Evolutionary conservation across 2,113 vertebrate species (phyloP), one percentile per base, ranked within the genome.

Genomic region (Sebastes fasciatus): DNA sequence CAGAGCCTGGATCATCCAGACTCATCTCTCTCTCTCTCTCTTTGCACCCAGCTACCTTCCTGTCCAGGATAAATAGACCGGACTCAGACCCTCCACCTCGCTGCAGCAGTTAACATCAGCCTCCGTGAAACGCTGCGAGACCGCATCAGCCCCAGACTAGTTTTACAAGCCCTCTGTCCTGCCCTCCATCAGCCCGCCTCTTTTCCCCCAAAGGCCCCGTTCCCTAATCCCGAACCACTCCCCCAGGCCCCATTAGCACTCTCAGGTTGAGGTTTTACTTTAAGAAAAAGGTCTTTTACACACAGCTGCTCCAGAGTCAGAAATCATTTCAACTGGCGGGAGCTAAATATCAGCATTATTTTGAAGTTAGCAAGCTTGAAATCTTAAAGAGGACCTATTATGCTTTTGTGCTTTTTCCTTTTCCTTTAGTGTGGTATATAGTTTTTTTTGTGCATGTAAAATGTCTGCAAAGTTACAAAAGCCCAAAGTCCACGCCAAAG

Each of bases 91-190:
- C 91, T 95, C 92, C 92, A 86, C 91, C 89, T 83, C 54, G 80
- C 80, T 51, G 62, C 76, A 74, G 88, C 86, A 79, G 85, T 94
- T 93, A 91, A 95, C 85, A 74, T 91, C 89, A 92, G 82, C 80
- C 88, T 76, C 86, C 67, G 23, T 92, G 91, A 94, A 91, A 88
- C 64, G 6, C 85, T 70, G 79, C 54, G 26, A 89, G 81, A 83
- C 89, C 26, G 48, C 86, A 86, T 86, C 85, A 77, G 80, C 82
- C 80, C 80, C 57, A 69, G 77, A 82, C 82, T 55, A 60, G 23
- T 86, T 94, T 95, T 89, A 94, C 80, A 90, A 92, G 91, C 82
- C 74, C 79, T 68, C 76, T 23, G 61, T 82, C 72, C 77, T 60
- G 54, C 74, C 85, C 85, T 80, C 69, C 13, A 74, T 88, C 85